Evolutionary conservation across 2,113 vertebrate genomes (phyloP).

Genomic region (Brachyistius frenatus): DNA sequence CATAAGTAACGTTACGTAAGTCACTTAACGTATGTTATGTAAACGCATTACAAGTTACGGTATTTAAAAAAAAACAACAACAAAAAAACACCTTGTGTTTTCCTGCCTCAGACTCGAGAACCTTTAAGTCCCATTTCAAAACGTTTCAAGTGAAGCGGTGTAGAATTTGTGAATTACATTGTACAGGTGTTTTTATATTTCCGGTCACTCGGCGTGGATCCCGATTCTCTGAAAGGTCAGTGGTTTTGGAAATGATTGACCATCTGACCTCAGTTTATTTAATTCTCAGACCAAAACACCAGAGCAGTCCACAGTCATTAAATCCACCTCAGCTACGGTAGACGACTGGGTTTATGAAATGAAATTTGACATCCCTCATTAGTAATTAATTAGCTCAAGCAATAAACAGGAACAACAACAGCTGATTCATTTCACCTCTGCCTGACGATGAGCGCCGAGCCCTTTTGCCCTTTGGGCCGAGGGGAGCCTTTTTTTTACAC

Average conservation of each 20-base stretch:
- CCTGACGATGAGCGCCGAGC: constrained; percentile 22
- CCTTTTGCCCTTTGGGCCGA: constrained; percentile 28
- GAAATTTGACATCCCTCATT: constrained; percentile 66
- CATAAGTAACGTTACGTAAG: too few relatives aligned
- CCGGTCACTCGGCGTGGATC: neutral
- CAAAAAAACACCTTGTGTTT: too few relatives aligned
- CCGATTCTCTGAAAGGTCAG: neutral
- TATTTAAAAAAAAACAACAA: too few relatives aligned
- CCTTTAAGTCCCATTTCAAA: too few relatives aligned
- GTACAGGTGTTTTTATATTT: neutral
- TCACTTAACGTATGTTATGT: too few relatives aligned
- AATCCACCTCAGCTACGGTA: constrained; percentile 19
- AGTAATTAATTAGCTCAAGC: constrained; percentile 65
- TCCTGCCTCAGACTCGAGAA: too few relatives aligned
- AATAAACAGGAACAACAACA: constrained; percentile 54
- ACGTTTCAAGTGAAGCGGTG: too few relatives aligned
- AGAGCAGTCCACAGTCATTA: constrained; percentile 5
- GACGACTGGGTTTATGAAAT: constrained; percentile 43
- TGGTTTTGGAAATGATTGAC: constrained; percentile 1
- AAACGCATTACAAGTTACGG: too few relatives aligned
- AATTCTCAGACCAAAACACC: constrained; percentile 29
- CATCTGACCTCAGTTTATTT: constrained; percentile 4
- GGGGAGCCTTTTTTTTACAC: constrained; percentile 31
- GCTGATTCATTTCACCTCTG: constrained; percentile 57
- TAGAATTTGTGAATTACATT: too few relatives aligned